Base-by-base conservation (phyloP, 2,888 invertebrate genomes). In the Congeria kusceri region DNA sequence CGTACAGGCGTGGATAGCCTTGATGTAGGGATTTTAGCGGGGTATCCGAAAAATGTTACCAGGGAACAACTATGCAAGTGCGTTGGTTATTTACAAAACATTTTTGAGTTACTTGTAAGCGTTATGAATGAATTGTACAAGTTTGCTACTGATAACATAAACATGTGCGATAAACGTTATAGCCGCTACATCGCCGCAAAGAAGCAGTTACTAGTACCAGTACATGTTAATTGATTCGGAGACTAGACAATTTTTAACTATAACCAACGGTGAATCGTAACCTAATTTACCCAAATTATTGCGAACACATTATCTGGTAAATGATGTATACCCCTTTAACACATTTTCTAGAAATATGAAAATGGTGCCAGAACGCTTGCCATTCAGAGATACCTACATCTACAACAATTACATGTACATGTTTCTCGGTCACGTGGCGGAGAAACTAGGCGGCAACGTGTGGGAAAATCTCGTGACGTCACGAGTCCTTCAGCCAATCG, bases 331-430 rank as follows among this genome's bases (percentile, higher is more conserved):
- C 9, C 39, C 1, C 39, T 39, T 3, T 32, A 32, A 32, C 32
- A 32, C 4, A 7, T 4, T 32, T 39, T 39, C 11, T 39, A 82
- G 82, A 11, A 72, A 76, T 2, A 32, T 76, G 11, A 76, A 76
- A 63, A 68, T 66, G 39, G 53, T 82, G 5, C 82, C 78, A 20
- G 49, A 66, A 53, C 32, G 32, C 5, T 11, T 18, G 13, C 53
- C 49, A 0, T 85, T 86, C 56, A 80, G 80, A 23, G 47, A 66
- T 9, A 66, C 67, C 2, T 88, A 85, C 57, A 61, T 70, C 3
- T 86, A 86, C 77, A 88, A 86, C 79, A 86, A 83, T 64, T 70
- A 85, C 75, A 76, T 80, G 65, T 81, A 81, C 61, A 79, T 81
- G 70, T 28, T 86, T 53, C 66, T 78, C 0, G 86, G 83, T 32